Conservation (phyloP, 2,797 vertebrate genomes). For the Tachyglossus aculeatus region DNA sequence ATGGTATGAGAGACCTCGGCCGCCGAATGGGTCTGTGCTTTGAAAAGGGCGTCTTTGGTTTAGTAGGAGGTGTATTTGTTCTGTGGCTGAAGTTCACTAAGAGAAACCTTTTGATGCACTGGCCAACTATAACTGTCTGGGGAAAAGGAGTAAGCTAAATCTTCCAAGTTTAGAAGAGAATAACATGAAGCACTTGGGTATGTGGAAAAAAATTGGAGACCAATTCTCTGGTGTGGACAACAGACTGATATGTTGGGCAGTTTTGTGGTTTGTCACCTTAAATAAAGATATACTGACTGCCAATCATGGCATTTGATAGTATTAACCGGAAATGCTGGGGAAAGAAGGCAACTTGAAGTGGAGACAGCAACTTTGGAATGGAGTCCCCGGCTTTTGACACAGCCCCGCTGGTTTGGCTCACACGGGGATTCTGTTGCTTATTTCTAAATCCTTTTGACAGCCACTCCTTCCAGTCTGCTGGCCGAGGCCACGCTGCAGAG, state of each 20-base stretch:
- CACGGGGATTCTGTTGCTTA: slow-evolving; percentile 43
- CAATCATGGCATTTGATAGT: slow-evolving; percentile 38
- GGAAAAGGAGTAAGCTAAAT: slow-evolving; percentile 58
- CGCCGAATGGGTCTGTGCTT: slow-evolving; percentile 64
- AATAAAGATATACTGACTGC: slow-evolving; percentile 50
- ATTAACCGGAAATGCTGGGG: slow-evolving; percentile 34
- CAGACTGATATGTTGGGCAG: slow-evolving; percentile 42
- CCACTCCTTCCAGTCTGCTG: slow-evolving; percentile 37
- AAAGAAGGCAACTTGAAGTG: slow-evolving; percentile 41
- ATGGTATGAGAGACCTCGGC: slow-evolving; percentile 38
- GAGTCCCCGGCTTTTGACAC: slow-evolving; percentile 25
- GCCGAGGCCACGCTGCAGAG: slow-evolving; percentile 37
- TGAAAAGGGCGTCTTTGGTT: slow-evolving; percentile 66
- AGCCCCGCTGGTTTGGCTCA: slow-evolving; percentile 55
- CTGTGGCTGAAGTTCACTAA: slow-evolving; percentile 60
- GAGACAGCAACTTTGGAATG: slow-evolving; percentile 50
- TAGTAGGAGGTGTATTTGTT: slow-evolving; percentile 66
- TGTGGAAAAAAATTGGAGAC: slow-evolving; percentile 34
- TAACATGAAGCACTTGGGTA: slow-evolving; percentile 51
- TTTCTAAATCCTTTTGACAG: slow-evolving; percentile 61
- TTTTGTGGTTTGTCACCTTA: slow-evolving; percentile 65
- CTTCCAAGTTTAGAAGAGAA: slow-evolving; percentile 52
- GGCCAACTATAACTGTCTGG: slow-evolving; percentile 62
- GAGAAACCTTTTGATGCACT: slow-evolving; percentile 55
- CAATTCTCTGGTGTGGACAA: slow-evolving; percentile 39